Conservation (phyloP, 2,113 vertebrate genomes). For the Antechinus stuartii region DNA sequence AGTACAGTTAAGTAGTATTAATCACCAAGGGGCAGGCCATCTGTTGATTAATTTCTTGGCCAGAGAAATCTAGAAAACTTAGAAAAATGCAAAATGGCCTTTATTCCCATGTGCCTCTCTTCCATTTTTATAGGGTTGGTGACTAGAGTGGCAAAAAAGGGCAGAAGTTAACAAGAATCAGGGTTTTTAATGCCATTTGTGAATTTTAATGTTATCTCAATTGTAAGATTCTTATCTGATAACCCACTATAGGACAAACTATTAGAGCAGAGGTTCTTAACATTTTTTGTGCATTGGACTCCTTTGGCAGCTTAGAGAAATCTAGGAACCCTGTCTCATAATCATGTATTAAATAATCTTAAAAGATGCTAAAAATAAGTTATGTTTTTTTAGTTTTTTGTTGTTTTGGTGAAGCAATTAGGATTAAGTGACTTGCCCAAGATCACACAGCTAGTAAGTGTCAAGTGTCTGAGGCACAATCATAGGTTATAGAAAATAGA, state of each 20-base stretch:
- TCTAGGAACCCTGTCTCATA: background rate
- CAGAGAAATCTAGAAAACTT: background rate
- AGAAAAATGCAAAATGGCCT: background rate
- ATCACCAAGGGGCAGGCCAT: background rate
- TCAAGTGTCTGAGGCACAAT: background rate
- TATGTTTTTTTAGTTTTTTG: too few species aligned
- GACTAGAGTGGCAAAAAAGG: background rate
- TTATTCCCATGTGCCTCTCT: background rate
- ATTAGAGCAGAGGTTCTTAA: background rate
- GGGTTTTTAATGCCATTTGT: background rate
- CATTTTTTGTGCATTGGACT: background rate
- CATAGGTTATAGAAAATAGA: background rate
- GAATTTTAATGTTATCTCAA: background rate
- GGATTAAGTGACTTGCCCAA: too few species aligned
- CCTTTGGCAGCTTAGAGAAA: background rate
- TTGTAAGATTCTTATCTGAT: background rate
- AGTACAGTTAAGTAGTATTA: background rate
- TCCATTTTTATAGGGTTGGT: background rate
- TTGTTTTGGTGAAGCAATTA: too few species aligned
- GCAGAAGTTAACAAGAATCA: background rate
- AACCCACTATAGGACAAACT: background rate
- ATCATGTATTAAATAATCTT: background rate
- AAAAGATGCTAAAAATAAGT: background rate
- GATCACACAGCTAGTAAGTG: too few species aligned
- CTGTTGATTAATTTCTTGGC: background rate